These are phyloP conservation scores for Turdus rufiventris DNA, from an alignment of 2,113 vertebrate genomes.

Conservation along the genomic window DNA sequence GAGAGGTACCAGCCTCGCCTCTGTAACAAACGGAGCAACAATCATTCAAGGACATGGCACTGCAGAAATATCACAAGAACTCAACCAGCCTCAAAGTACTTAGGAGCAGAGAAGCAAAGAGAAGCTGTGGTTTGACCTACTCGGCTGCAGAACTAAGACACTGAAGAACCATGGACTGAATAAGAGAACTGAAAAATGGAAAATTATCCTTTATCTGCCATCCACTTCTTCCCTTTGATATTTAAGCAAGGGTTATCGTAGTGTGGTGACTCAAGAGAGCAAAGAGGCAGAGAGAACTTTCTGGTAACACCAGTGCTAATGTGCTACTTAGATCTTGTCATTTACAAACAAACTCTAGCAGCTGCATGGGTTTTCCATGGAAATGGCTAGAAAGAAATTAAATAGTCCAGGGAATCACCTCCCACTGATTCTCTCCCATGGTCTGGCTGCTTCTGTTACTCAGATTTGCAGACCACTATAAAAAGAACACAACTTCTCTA, in stretches of 20 bases:
- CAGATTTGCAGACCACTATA: background rate
- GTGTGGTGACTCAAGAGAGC: background rate
- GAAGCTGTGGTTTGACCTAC: background rate
- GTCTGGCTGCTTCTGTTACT: background rate
- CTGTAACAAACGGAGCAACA: conserved; percentile 69
- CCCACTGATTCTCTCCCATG: background rate
- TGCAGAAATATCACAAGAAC: background rate
- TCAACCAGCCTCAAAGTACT: background rate
- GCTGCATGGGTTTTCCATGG: background rate
- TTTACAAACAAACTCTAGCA: background rate
- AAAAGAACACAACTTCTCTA: background rate
- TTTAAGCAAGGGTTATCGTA: background rate
- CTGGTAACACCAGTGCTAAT: background rate
- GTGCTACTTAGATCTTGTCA: background rate
- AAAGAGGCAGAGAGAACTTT: background rate
- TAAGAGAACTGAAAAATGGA: background rate
- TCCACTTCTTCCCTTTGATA: background rate
- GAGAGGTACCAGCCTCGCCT: conserved; percentile 82
- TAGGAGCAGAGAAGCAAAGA: background rate
- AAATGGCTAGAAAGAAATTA: background rate
- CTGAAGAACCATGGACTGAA: background rate
- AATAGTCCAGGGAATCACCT: background rate
- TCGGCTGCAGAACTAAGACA: background rate
- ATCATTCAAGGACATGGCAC: background rate
- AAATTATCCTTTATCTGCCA: background rate